Conservation (phyloP, 2,797 vertebrate genomes). For the Squalus acanthias region DNA sequence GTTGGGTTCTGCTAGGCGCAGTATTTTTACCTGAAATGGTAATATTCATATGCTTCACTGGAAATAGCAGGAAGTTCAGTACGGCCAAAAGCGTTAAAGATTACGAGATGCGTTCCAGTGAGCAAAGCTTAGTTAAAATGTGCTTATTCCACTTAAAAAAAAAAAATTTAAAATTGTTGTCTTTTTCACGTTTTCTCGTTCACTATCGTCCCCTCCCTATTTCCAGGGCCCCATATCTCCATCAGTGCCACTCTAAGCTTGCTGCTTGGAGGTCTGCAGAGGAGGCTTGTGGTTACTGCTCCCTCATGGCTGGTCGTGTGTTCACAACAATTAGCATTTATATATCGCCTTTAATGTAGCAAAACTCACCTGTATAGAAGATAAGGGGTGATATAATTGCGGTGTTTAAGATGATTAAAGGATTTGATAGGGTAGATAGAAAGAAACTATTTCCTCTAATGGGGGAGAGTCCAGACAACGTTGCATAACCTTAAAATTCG, state of each 20-base stretch:
- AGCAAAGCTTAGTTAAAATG: neutral
- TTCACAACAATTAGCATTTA: neutral
- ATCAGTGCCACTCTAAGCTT: neutral
- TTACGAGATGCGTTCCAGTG: neutral
- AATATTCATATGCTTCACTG: slow-evolving; percentile 41
- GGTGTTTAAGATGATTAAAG: neutral
- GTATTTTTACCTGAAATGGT: slow-evolving; percentile 54
- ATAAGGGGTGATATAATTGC: too few species aligned
- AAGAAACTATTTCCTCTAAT: too few species aligned
- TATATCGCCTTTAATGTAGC: neutral
- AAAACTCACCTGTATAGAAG: neutral
- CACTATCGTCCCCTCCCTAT: neutral
- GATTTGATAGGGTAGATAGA: neutral
- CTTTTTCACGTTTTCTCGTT: neutral
- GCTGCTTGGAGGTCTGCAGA: neutral
- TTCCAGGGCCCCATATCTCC: neutral
- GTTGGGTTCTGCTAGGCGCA: slow-evolving; percentile 41
- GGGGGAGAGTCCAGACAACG: neutral
- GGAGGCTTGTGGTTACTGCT: neutral
- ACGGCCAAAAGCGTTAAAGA: neutral
- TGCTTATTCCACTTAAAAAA: neutral
- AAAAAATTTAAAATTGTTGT: neutral
- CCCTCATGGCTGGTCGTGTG: neutral
- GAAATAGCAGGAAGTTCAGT: slow-evolving; percentile 54
- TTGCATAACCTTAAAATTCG: neutral